Conservation (phyloP, 2,888 invertebrate species). For the Ischnura elegans region DNA sequence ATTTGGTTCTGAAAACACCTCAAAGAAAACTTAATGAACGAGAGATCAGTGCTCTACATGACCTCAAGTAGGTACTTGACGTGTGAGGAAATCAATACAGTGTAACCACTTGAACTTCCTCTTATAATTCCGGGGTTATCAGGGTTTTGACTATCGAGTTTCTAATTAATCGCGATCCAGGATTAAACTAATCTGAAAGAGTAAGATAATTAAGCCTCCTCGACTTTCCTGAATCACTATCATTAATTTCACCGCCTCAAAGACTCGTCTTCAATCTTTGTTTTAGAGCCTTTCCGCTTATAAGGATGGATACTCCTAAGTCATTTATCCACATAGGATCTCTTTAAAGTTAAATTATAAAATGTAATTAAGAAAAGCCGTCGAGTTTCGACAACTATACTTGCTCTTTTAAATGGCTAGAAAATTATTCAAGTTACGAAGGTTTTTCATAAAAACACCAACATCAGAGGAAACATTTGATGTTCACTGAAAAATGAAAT, state of each 20-base stretch:
- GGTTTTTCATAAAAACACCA: too few species aligned
- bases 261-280: neutral
- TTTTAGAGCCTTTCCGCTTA: neutral
- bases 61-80: neutral
- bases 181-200: slow-evolving; percentile 21
- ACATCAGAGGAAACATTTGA: too few species aligned
- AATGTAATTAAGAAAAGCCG: neutral
- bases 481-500: too few species aligned
- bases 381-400: too few species aligned
- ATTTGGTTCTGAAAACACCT: neutral
- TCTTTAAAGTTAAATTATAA: neutral
- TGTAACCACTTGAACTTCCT: slow-evolving; percentile 15
- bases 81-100: neutral
- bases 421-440: too few species aligned
- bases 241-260: neutral
- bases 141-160: slow-evolving; percentile 19
- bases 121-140: slow-evolving; percentile 24
- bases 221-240: neutral
- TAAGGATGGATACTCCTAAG: neutral
- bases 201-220: slow-evolving; percentile 18
- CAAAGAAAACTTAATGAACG: neutral
- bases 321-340: neutral
- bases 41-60: neutral
- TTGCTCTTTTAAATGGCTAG: too few species aligned
- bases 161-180: neutral